phyloP scores from a whole-genome alignment of 2,888 invertebrate species.

The Leptodirus hochenwartii region DNA sequence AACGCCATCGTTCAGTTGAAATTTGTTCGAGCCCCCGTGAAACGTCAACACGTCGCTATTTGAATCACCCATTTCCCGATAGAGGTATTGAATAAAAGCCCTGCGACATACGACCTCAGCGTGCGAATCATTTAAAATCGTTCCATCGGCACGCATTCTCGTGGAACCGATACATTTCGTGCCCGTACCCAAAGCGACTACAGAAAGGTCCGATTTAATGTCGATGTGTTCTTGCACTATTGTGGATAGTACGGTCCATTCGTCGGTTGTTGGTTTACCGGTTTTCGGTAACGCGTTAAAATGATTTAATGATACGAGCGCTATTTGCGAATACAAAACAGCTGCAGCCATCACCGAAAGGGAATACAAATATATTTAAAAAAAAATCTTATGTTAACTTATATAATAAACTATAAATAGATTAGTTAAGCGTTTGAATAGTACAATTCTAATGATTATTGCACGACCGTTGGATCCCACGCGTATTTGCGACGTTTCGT shows the following conservation, averaged over 20 bases:
- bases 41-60: too few relatives aligned
- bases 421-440: neutral
- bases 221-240: constrained; percentile 36
- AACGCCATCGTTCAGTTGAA: constrained; percentile 29
- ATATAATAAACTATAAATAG: neutral
- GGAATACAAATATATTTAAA: too few relatives aligned
- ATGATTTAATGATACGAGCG: constrained; percentile 7
- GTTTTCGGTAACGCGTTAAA: constrained; percentile 40
- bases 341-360: too few relatives aligned
- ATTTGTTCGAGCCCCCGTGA: too few relatives aligned
- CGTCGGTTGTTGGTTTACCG: constrained; percentile 54
- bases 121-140: constrained; percentile 75
- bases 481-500: constrained; percentile 30
- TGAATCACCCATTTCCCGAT: constrained; percentile 34
- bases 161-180: constrained; percentile 74
- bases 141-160: constrained; percentile 45
- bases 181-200: constrained; percentile 77
- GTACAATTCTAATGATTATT: constrained; percentile 15
- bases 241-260: constrained; percentile 76
- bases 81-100: constrained; percentile 60
- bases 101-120: constrained; percentile 78
- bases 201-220: constrained; percentile 25
- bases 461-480: constrained; percentile 37
- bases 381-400: too few relatives aligned
- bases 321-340: too few relatives aligned